Percentiles rank a stretch among this genome's conserved stretches.
These are phyloP conservation scores for Blastomussa wellsi DNA, from an alignment of 92 coral and sea anemone genomes.

Conservation along the genomic window DNA sequence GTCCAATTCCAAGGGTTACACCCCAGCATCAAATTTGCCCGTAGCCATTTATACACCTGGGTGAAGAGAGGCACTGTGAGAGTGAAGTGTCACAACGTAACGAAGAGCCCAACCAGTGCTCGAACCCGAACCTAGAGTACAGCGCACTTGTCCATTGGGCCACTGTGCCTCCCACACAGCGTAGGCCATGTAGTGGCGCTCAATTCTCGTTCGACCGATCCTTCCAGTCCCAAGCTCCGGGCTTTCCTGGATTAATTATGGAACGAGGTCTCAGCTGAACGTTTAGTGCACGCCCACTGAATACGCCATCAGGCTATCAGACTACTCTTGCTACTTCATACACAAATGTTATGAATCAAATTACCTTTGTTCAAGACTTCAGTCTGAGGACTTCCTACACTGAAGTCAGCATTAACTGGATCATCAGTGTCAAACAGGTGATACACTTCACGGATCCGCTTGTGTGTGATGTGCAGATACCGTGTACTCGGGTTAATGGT, in stretches of 20 bases:
- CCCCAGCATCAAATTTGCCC: too few relatives aligned
- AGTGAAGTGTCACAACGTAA: too few relatives aligned
- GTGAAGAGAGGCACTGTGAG: too few relatives aligned
- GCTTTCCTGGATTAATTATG: not conserved
- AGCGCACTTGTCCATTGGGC: too few relatives aligned
- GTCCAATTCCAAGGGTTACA: too few relatives aligned
- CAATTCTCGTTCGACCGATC: not conserved
- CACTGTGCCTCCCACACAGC: too few relatives aligned
- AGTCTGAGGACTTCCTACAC: constrained; percentile 83
- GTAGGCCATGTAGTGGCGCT: not conserved
- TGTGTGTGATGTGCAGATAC: constrained; percentile 81
- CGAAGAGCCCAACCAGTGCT: too few relatives aligned
- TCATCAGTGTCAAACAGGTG: constrained; percentile 95
- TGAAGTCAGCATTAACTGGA: constrained; percentile 94
- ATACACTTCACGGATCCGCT: constrained; percentile 84
- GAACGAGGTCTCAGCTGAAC: not conserved
- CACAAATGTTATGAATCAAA: not conserved
- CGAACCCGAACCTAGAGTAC: too few relatives aligned
- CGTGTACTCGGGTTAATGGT: constrained; percentile 91
- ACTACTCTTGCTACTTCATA: too few relatives aligned
- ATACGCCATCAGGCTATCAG: not conserved
- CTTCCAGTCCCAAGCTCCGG: not conserved
- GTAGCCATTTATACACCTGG: too few relatives aligned
- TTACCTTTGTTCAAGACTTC: constrained; percentile 65
- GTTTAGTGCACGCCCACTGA: not conserved